These are phyloP conservation scores for Enteromius treurensis DNA, from an alignment of 2,797 vertebrate genomes.

Conservation along the genomic window DNA sequence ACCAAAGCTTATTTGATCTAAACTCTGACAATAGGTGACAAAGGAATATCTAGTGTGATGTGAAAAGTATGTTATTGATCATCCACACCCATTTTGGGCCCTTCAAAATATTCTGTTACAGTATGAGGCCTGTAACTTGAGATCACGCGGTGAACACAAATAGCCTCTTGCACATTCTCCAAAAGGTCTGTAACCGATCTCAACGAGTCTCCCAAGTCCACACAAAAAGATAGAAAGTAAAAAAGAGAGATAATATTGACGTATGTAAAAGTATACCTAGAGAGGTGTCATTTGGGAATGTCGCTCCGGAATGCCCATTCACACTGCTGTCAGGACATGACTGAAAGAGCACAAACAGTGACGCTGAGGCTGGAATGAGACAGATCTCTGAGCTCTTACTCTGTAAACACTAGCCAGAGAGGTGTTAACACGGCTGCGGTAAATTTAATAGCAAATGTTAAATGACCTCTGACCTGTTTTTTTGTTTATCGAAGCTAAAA, in stretches of 20 bases:
- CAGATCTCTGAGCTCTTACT: neutral
- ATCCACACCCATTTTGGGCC: slow-evolving; percentile 15
- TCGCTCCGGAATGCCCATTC: neutral
- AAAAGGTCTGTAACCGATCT: slow-evolving; percentile 18
- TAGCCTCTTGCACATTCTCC: slow-evolving; percentile 10
- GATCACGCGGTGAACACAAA: slow-evolving; percentile 23
- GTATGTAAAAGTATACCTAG: slow-evolving; percentile 10
- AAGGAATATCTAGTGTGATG: slow-evolving; percentile 25
- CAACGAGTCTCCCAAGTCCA: neutral
- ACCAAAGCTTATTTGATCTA: neutral
- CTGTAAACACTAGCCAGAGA: slow-evolving; percentile 13
- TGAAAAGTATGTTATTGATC: slow-evolving; percentile 23
- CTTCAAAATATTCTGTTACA: slow-evolving; percentile 31
- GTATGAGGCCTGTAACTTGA: slow-evolving; percentile 34
- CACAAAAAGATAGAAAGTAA: neutral
- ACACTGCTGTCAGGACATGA: neutral
- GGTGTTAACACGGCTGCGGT: neutral
- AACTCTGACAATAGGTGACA: neutral
- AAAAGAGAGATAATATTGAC: neutral
- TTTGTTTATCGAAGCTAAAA: neutral
- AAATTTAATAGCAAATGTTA: slow-evolving; percentile 10
- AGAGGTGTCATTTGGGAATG: slow-evolving; percentile 13
- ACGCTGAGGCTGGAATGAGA: slow-evolving; percentile 11
- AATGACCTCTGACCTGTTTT: slow-evolving; percentile 1
- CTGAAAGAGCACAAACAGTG: slow-evolving; percentile 1